Evolutionary conservation across 2,113 vertebrate genomes (phyloP), one percentile per base, ranked within the genome.

Genomic region (Eubucco bourcierii): DNA sequence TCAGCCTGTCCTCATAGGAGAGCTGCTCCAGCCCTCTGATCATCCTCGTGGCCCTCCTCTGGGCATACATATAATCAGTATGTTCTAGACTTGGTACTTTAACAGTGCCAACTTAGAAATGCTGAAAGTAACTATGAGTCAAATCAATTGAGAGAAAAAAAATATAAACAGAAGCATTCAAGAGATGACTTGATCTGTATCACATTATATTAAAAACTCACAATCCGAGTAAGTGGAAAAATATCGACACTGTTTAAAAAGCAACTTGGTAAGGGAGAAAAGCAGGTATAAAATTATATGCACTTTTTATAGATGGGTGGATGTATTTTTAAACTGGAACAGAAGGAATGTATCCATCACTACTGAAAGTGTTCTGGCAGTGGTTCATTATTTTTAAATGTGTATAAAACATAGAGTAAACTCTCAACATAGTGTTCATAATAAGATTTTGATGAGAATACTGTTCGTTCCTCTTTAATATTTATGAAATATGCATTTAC

Each of bases 401-500:
- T 94, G 9, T 82, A 93, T 91, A 95, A 95, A 95, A 91, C 80
- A 82, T 7, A 11, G 53, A 25, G 29, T 88, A 95, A 91, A 80
- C 34, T 90, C 85, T 91, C 65, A 91, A 75, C 73, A 78, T 27
- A 86, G 33, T 64, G 17, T 25, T 93, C 15, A 53, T 86, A 91
- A 95, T 84, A 95, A 72, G 80, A 60, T 86, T 94, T 88, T 80
- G 68, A 93, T 93, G 88, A 95, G 85, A 94, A 88, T 84, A 90
- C 34, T 77, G 33, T 75, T 94, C 76, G 60, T 80, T 88, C 47
- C 67, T 88, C 28, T 94, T 95, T 93, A 95, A 91, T 95, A 96
- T 96, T 94, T 94, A 93, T 95, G 87, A 95, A 94, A 87, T 93
- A 95, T 93, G 82, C 46, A 91, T 90, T 94, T 85, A 83, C 82